Evolutionary conservation across 2,113 vertebrate species (phyloP), one percentile per base, ranked within the genome.

Genomic region (Urocolius indicus): DNA sequence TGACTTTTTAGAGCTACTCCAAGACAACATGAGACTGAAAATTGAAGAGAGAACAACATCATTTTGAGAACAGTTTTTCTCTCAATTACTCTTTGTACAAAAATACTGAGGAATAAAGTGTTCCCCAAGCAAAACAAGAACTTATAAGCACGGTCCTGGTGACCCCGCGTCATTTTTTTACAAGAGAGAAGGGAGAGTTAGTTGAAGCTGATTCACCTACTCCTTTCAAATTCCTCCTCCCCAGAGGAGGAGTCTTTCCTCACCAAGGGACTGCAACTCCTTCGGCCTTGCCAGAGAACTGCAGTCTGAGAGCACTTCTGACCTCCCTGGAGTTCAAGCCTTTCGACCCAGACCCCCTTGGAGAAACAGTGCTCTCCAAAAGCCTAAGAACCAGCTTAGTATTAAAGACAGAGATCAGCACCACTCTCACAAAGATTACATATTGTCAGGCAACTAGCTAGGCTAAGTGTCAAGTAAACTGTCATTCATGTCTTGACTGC

Each of bases 101-200:
- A 75, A 79, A 26, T 22, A 63, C 49, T 23, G 75, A 18, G 29
- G 84, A 91, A 89, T 72, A 5, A 58, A 24, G 32, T 71, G 46
- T 6, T 91, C 36, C 38, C 24, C 78, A 74, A 59, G 34, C 46
- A 80, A 48, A 7, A 49, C 7, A 72, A 82, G 14, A 79, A 43
- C 18, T 62, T 46, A 36, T 1, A 84, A 84, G 11, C 5, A 16
- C 0, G 0, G 27, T 66, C 23, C 52, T 3, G 0, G 27, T 68
- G 57, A 77, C 38, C 29, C 38, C n/a, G 17, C 29, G 20, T 55
- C 2, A 84, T 48, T 38, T 86, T 51, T 36, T 58, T 32, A 32
- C 0, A 6, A 9, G 21, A 38, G 4, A 4, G 9, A 76, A 77
- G 20, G 6, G 24, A 75, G 68, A 87, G 52, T 54, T 76, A 51